Evolutionary conservation across 1,140 invertebrate species (phyloP), one percentile per base, ranked within the genome.

Genomic region (Trichogramma pretiosum): DNA sequence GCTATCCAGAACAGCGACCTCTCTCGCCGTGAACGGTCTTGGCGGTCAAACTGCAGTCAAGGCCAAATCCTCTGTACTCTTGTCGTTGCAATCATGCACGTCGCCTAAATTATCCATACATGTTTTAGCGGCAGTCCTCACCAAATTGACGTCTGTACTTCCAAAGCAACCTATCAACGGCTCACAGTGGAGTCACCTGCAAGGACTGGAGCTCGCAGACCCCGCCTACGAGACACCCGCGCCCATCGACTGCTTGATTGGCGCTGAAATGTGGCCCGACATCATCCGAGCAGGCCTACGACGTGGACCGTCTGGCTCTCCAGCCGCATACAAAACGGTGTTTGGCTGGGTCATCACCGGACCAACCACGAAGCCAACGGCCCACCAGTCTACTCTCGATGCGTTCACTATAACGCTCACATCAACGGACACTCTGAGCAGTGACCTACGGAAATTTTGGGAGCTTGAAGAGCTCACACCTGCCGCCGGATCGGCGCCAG

Each of bases 291-390:
- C 14, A 0, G 17, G 35, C 11, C 10, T 36, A 5, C 17, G 17
- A 11, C n/a, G 18, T 5, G 35, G n/a, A n/a, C n/a, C n/a, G 13
- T 10, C 18, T 5, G 32, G 30, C 5, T 14, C 11, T 0, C 30
- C 23, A 3, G 2, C 26, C 2, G 33, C 42, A 14, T 14, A 28
- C 16, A 16, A 36, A 3, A 34, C 43, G 5, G 19, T 22, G 2
- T 28, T 45, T 22, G 43, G 43, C 1, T 45, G 43, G 43, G 11
- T 45, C 2, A 7, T 45, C 3, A 35, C 18, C 7, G 21, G 33
- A 10, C 21, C 35, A 3, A 19, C 10, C 34, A 0, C 9, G 11
- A 9, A 14, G 0, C 2, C 34, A n/a, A n/a, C n/a, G n/a, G n/a
- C n/a, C n/a, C n/a, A n/a, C n/a, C n/a, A n/a, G n/a, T n/a, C n/a